Evolutionary conservation across 1,140 invertebrate species (phyloP), one percentile per base, ranked within the genome.

Genomic region (Lepidurus apus): DNA sequence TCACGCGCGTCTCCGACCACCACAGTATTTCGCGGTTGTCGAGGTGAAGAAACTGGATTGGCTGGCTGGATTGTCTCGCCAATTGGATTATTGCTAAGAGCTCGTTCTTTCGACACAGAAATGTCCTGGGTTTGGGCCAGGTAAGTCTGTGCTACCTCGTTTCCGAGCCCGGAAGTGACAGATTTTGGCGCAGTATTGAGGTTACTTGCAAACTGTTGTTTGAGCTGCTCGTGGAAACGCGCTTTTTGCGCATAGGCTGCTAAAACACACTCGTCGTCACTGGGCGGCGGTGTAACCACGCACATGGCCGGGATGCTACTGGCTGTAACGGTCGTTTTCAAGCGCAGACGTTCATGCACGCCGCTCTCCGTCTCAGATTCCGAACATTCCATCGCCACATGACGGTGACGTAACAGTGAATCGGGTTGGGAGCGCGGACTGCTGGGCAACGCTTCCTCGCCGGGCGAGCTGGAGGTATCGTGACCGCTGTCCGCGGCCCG

Each of bases 241-340:
- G 21, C 21, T 76, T 78, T 44, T 0, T 43, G 80, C 7, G 21
- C 42, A 26, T 80, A 47, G 26, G 42, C 74, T 7, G 17, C 26
- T 26, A 74, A 74, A 44, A 73, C 78, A 76, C 44, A 90, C 83
- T 94, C 94, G 82, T 95, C 94, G 80, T 95, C 94, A 74, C 93
- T 95, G 78, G 92, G 92, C 1, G 92, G 91, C 10, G 94, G 93
- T 8, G 94, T 95, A 21, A 96, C 95, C 0, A 95, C 93, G 85
- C 94, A 96, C 91, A 96, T 94, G 0, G 93, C 95, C 5, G 95
- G 95, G 83, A 96, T 96, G 80, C 93, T 88, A 81, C 92, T 93
- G 11, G 91, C 91, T 80, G 92, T 94, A 43, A 95, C 95, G 7
- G 92, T 91, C 0, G 94, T 95, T 86, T 96, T 96, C 13, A 90